These are phyloP conservation scores for Muscicapa adusta DNA, from an alignment of 2,113 vertebrate genomes.

Conservation along the genomic window DNA sequence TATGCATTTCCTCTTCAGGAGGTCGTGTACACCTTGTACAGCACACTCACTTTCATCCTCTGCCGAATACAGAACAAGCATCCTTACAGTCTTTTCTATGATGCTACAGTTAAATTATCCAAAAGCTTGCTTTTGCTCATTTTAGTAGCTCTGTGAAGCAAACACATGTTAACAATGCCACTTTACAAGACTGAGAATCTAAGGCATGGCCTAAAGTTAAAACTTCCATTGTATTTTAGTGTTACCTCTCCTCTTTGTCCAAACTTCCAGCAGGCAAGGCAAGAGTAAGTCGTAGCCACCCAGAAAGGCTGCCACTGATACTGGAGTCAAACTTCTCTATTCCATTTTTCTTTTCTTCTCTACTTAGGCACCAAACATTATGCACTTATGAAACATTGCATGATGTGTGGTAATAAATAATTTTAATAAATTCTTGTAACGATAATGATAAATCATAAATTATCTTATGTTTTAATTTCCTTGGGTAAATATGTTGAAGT, in stretches of 20 bases:
- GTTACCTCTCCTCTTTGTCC: neutral
- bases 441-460: constrained; percentile 40
- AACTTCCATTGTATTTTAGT: neutral
- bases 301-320: neutral
- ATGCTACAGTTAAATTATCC: neutral
- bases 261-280: neutral
- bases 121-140: neutral
- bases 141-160: neutral
- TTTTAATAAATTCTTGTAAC: constrained; percentile 38
- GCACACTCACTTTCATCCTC: neutral
- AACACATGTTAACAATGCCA: neutral
- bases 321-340: neutral
- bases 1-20: neutral
- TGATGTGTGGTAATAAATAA: neutral
- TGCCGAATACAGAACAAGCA: neutral
- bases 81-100: neutral
- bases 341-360: neutral
- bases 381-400: neutral
- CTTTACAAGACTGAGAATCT: neutral
- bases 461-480: constrained; percentile 56
- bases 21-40: neutral
- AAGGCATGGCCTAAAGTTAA: neutral
- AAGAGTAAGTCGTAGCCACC: neutral
- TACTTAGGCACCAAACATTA: neutral
- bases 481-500: constrained; percentile 12